Evolutionary conservation across 64 coral and sea anemone genomes (phyloP).

Genomic region (Anthopleura sola): DNA sequence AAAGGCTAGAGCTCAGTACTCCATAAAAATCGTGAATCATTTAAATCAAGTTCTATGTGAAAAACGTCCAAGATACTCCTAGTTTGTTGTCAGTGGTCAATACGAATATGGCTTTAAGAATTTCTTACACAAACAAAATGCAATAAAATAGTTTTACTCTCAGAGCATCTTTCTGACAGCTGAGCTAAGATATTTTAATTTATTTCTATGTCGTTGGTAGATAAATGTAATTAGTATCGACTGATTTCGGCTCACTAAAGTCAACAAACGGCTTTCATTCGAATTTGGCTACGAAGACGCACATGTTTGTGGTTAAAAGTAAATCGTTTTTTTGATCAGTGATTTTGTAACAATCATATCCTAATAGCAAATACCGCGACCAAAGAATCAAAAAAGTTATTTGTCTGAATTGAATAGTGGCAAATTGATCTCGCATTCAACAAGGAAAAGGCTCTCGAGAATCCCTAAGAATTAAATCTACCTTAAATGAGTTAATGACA

Average conservation of each 20-base stretch:
- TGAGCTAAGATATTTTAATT: background rate
- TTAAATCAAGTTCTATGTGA: too few relatives aligned
- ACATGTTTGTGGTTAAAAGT: background rate
- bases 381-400: background rate
- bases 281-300: background rate
- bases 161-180: background rate
- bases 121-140: too few relatives aligned
- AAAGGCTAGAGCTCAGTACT: too few relatives aligned
- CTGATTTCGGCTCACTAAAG: background rate
- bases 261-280: background rate
- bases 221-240: background rate
- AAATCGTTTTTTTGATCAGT: constrained; percentile 19
- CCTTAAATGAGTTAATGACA: background rate
- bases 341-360: background rate
- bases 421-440: background rate
- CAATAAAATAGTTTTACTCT: too few relatives aligned
- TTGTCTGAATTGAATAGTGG: background rate
- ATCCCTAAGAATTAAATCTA: background rate
- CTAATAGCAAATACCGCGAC: background rate
- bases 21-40: too few relatives aligned
- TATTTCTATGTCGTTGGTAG: background rate
- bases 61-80: too few relatives aligned
- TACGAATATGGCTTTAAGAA: too few relatives aligned
- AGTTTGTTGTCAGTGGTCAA: too few relatives aligned
- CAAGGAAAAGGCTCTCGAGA: background rate